These are phyloP conservation scores for Varroa destructor DNA, from an alignment of 1,140 invertebrate genomes.

Conservation along the genomic window DNA sequence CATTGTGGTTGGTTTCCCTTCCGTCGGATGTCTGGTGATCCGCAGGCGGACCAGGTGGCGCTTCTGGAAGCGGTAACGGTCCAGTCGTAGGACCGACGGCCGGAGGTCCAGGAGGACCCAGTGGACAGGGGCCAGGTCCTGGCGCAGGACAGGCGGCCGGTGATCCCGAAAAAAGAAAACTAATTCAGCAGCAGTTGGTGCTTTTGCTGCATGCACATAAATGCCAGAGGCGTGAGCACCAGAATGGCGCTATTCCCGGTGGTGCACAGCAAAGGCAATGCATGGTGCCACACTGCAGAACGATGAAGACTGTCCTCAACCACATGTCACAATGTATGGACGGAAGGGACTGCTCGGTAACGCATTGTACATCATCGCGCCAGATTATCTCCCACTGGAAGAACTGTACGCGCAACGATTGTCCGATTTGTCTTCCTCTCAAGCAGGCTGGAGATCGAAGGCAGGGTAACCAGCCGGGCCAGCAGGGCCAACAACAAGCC, in stretches of 20 bases:
- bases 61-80: slow-evolving; percentile 47
- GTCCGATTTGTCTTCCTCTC: slow-evolving; percentile 91
- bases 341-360: slow-evolving; percentile 72
- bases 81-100: slow-evolving; percentile 53
- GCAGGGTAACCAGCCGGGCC: slow-evolving; percentile 11
- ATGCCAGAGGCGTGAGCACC: slow-evolving; percentile 77
- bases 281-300: slow-evolving; percentile 85
- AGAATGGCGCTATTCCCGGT: slow-evolving; percentile 39
- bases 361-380: slow-evolving; percentile 93
- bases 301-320: slow-evolving; percentile 97
- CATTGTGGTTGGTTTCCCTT: neutral
- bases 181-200: slow-evolving; percentile 97
- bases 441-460: slow-evolving; percentile 65
- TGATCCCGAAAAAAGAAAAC: slow-evolving; percentile 91
- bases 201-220: slow-evolving; percentile 94
- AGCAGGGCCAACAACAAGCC: slow-evolving; percentile 30
- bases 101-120: slow-evolving; percentile 36
- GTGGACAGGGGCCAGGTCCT: slow-evolving; percentile 37
- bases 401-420: slow-evolving; percentile 82
- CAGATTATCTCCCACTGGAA: slow-evolving; percentile 99
- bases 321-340: slow-evolving; percentile 96
- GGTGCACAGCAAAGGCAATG: slow-evolving; percentile 48
- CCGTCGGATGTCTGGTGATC: neutral
- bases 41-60: slow-evolving; percentile 6
- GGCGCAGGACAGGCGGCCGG: slow-evolving; percentile 44